Evolutionary conservation across 2,797 vertebrate species (phyloP).

Genomic region (Rhabdophis nuchalis): DNA sequence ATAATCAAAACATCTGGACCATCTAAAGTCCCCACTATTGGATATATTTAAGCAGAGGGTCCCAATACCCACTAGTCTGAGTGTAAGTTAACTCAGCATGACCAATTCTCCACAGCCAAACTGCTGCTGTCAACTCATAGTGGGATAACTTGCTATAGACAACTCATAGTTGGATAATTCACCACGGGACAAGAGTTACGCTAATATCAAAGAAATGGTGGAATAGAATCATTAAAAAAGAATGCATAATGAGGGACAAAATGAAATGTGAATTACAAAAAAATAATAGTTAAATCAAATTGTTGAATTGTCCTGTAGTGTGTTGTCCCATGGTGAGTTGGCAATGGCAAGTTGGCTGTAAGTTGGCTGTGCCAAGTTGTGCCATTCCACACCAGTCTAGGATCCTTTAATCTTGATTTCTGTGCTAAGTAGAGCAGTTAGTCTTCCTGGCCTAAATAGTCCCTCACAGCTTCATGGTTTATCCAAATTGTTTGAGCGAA

Average conservation of each 20-base stretch:
- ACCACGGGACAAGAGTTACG: background rate
- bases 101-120: background rate
- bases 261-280: background rate
- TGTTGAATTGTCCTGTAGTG: background rate
- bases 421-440: background rate
- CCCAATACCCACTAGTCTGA: background rate
- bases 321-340: background rate
- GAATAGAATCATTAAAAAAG: background rate
- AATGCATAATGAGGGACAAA: background rate
- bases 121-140: background rate
- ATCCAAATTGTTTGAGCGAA: background rate
- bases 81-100: background rate
- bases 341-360: background rate
- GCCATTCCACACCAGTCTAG: background rate
- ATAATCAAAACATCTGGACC: background rate
- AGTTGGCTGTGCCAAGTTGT: background rate
- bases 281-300: background rate
- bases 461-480: background rate
- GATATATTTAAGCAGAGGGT: background rate
- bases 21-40: background rate
- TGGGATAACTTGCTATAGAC: background rate
- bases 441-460: background rate
- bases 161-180: background rate
- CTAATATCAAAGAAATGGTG: background rate
- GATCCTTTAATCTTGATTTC: background rate